Base-by-base conservation (phyloP, 2,888 invertebrate species). In the Hydrotaea cyrtoneurina region DNA sequence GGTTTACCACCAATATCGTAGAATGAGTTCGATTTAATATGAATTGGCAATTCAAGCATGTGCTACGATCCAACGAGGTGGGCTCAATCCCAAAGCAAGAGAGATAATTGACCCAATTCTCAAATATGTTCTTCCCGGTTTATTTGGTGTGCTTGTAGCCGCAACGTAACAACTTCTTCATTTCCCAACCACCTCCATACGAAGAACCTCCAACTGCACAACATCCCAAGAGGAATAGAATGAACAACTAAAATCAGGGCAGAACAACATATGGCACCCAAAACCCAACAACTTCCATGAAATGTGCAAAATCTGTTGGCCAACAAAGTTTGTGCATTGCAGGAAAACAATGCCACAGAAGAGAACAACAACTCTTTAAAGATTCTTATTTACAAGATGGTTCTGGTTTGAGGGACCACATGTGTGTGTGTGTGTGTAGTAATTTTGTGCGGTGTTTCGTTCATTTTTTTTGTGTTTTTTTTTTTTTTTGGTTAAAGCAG, bases 381-480 rank as follows among this genome's bases (percentile, higher is more conserved):
- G 76, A 85, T 79, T 75, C 81, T 85, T 85, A 77, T 85, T 85
- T 82, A 73, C 79, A 82, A 82, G 79, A 77, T 78, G 78, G 59
- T 71, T 79, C 76, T 72, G 71, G 72, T 71, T 72, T 21, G 78
- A 62, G 71, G 78, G 21, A 80, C 80, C 31, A 31, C 31, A 31
- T 31, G 31, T 31, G 31, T n/a, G 50, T 64, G 69, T 69, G 78
- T 62, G 36, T 57, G 43, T 57, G 17, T 36, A 46, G 43, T n/a
- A 59, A 64, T 31, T 19, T 43, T 69, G 43, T 17, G 46, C 15
- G 43, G 31, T 17, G 64, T 64, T 26, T n/a, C n/a, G n/a, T n/a
- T n/a, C n/a, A n/a, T n/a, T 59, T 64, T 36, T 62, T 62, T 10
- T 64, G 10, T n/a, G 46, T 77, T 77, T 74, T 80, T 76, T 80